These are phyloP conservation scores for Colletes latitarsis DNA, from an alignment of 1,140 invertebrate genomes.

Conservation along the genomic window DNA sequence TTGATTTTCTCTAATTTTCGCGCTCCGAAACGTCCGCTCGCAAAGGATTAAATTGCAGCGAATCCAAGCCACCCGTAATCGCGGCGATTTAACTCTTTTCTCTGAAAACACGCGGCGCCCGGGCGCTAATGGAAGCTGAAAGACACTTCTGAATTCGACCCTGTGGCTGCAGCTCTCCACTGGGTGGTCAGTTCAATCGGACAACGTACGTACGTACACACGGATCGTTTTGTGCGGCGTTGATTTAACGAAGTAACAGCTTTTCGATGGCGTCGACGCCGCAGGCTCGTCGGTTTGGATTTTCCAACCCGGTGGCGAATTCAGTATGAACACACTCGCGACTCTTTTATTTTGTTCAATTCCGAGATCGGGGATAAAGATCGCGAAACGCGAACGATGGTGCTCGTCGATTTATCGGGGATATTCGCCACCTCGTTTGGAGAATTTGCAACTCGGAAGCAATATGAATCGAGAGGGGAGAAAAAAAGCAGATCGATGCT, in stretches of 20 bases:
- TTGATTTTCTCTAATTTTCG: too few relatives aligned
- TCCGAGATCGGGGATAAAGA: constrained; percentile 9
- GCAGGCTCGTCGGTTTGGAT: neutral
- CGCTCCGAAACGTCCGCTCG: neutral
- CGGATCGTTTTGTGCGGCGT: neutral
- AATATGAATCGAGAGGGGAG: neutral
- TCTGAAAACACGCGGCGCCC: constrained; percentile 21
- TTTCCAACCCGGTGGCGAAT: neutral
- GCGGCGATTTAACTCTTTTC: constrained; percentile 48
- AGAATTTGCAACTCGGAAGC: neutral
- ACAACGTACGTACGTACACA: neutral
- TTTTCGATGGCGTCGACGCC: neutral
- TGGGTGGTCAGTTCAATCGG: neutral
- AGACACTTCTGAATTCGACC: constrained; percentile 35
- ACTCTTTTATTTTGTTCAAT: neutral
- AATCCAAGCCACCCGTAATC: constrained; percentile 31
- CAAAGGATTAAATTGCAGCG: constrained; percentile 47
- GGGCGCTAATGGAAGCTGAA: constrained; percentile 44
- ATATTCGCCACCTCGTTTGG: neutral
- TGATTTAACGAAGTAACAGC: constrained; percentile 4
- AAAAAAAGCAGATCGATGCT: neutral
- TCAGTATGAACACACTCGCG: too few relatives aligned
- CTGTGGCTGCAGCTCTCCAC: constrained; percentile 20
- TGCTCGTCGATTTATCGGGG: neutral
- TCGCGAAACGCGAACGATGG: neutral